These are phyloP conservation scores for Narcine bancroftii DNA, from an alignment of 2,113 vertebrate species.

Conservation along the genomic window DNA sequence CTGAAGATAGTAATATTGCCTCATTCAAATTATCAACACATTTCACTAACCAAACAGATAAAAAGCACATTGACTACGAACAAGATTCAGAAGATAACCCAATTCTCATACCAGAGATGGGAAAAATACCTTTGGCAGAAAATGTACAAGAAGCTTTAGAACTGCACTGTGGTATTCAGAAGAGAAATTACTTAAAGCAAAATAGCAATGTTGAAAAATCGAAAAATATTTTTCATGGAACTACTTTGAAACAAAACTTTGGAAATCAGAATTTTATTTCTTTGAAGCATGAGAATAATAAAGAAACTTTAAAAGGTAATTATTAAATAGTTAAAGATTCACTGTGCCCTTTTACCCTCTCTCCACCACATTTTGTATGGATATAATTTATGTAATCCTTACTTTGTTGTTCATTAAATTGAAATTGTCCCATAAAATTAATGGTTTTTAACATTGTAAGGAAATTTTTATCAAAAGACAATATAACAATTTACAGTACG, in stretches of 20 bases:
- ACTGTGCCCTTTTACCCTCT: not conserved
- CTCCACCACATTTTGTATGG: not conserved
- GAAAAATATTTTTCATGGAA: not conserved
- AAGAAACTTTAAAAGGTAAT: slow-evolving; percentile 19
- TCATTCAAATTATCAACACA: not conserved
- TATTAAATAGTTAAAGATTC: slow-evolving; percentile 1
- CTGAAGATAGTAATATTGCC: not conserved
- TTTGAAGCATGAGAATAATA: not conserved
- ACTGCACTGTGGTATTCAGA: not conserved
- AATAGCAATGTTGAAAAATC: not conserved
- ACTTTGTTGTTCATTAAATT: not conserved
- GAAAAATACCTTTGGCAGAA: not conserved
- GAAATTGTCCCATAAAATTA: not conserved
- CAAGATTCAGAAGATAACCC: not conserved
- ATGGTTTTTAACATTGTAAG: not conserved
- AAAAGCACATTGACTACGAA: not conserved
- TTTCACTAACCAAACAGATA: not conserved
- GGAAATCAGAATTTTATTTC: not conserved
- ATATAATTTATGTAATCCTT: not conserved
- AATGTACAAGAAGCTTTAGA: not conserved
- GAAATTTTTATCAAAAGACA: not conserved
- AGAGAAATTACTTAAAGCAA: not conserved
- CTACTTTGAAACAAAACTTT: not conserved
- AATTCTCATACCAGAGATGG: not conserved
- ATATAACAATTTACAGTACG: too few species aligned